phyloP scores from a whole-genome alignment of 2,113 vertebrate species.

The Papio anubis region DNA sequence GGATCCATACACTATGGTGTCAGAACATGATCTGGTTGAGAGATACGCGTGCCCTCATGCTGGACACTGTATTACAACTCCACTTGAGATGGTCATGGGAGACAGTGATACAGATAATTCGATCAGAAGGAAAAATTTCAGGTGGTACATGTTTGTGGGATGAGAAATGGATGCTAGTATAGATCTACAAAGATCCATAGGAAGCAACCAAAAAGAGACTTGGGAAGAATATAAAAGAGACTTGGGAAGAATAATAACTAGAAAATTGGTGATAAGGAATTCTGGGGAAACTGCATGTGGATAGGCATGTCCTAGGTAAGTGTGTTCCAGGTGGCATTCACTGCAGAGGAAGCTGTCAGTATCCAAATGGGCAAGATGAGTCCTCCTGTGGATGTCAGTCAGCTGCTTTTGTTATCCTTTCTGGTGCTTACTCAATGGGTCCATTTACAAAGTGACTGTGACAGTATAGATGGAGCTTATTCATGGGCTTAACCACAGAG shows the following conservation, averaged over 20 bases:
- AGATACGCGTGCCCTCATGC: neutral
- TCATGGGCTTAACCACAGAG: neutral
- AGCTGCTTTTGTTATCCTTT: neutral
- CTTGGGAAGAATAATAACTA: neutral
- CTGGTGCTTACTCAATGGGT: neutral
- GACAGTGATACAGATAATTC: neutral
- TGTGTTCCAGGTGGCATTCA: neutral
- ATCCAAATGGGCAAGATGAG: neutral
- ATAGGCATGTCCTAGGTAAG: neutral
- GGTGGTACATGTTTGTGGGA: neutral
- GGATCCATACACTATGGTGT: neutral
- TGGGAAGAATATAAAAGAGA: neutral
- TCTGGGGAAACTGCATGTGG: neutral
- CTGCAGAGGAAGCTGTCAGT: neutral
- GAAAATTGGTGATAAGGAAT: neutral
- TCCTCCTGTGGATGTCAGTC: neutral
- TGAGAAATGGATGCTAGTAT: neutral
- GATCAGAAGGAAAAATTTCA: neutral
- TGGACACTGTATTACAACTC: neutral
- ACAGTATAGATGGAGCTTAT: neutral
- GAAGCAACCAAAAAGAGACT: neutral
- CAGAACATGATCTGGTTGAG: neutral
- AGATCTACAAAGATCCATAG: neutral
- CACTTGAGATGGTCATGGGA: neutral
- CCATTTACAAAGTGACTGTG: neutral